Evolutionary conservation across 2,888 invertebrate genomes (phyloP), one percentile per base, ranked within the genome.

Genomic region (Bombyx huttoni): DNA sequence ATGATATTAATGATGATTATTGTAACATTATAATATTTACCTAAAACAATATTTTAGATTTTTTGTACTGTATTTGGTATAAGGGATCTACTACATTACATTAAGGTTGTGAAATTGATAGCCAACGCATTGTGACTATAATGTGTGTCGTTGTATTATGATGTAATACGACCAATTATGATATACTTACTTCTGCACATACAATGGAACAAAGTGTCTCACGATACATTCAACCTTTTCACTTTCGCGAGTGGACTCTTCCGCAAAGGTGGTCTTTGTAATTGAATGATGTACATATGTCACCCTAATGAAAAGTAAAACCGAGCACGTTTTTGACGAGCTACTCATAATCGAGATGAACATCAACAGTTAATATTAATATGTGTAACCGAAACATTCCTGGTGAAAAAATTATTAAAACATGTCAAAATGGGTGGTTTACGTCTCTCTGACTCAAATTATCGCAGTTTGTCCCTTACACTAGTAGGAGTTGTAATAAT

Each of bases 141-240:
- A 53, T 47, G 24, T 48, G 49, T 48, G 46, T 47, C 13, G 40
- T 14, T 35, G 35, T 10, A 55, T 61, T 61, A 62, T 73, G 68
- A 70, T 62, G 69, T 67, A 73, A 75, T 59, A 55, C 54, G 61
- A 65, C 64, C 64, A 64, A 65, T 65, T 57, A 62, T 60, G 54
- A 54, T 55, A 58, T 58, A 62, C 59, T 57, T 61, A 62, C 59
- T 57, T 61, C 59, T 24, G 24, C 52, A 62, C 58, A 54, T 60
- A 71, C 72, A 73, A 73, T 73, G 69, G 71, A 70, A 71, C 67
- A 65, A 75, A 75, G 65, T 68, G 69, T 83, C 84, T 77, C 83
- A 82, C 78, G 81, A 71, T 67, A 62, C 75, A 76, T 81, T 72
- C 70, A 68, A 69, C 63, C 76, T 78, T 81, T 78, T 78, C 80